Conservation (phyloP, 2,797 vertebrate genomes). For the Cossypha dichroa region DNA sequence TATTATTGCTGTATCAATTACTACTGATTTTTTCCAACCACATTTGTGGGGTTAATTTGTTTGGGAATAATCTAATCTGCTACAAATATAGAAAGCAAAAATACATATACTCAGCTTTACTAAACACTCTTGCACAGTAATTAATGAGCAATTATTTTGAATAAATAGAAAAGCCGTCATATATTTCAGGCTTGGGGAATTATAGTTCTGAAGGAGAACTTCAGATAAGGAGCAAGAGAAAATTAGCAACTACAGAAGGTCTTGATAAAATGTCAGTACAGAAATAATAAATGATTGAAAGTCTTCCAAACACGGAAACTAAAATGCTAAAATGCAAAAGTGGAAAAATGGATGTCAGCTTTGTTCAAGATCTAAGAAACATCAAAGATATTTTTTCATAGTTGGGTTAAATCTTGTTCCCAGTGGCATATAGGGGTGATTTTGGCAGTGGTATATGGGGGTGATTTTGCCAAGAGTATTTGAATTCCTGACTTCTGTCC, state of each 20-base stretch:
- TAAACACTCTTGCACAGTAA: neutral
- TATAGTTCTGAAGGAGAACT: neutral
- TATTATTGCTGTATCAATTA: conserved; percentile 7
- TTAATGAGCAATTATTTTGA: neutral
- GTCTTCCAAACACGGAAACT: neutral
- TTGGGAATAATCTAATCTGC: neutral
- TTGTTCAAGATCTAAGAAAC: neutral
- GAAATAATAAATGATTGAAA: neutral
- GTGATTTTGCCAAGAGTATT: neutral
- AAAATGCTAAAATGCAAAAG: neutral
- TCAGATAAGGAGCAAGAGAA: neutral
- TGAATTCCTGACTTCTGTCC: neutral
- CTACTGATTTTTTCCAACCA: neutral
- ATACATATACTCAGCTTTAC: neutral
- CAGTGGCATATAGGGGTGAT: neutral
- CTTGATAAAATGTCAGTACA: neutral
- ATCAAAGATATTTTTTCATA: neutral
- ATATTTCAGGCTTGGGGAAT: neutral
- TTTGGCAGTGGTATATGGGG: neutral
- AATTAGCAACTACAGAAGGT: neutral
- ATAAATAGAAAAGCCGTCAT: neutral
- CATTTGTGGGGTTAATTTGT: conserved; percentile 9
- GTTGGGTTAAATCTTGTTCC: neutral
- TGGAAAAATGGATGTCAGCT: neutral
- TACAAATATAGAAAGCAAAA: conserved; percentile 11